Evolutionary conservation across 2,888 invertebrate genomes (phyloP).

Genomic region (Nemotelus pantherinus): DNA sequence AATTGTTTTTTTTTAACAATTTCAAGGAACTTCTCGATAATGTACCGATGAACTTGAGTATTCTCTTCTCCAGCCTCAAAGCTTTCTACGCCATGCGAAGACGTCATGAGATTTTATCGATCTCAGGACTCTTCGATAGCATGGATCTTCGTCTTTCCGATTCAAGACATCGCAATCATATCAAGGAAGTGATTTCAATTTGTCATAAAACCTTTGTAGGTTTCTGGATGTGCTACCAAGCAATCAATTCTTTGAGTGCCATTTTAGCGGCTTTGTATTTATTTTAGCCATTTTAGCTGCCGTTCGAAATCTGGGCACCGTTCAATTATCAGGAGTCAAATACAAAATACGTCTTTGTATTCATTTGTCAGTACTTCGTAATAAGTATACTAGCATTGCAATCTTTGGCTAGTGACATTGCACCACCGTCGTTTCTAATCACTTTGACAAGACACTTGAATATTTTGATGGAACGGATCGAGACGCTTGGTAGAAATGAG

Average conservation of each 20-base stretch:
- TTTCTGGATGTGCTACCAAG: not conserved
- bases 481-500: constrained; percentile 51
- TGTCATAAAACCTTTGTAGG: constrained; percentile 5
- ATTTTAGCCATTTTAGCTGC: too few species aligned
- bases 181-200: not conserved
- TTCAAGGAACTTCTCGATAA: constrained; percentile 23
- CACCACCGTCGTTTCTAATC: constrained; percentile 52
- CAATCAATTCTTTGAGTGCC: not conserved
- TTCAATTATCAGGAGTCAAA: constrained; percentile 46
- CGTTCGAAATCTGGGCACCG: constrained; percentile 53
- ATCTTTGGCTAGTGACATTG: constrained; percentile 52
- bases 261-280: constrained; percentile 2
- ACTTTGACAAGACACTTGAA: constrained; percentile 53
- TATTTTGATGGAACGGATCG: constrained; percentile 52
- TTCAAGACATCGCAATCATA: not conserved
- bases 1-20: constrained; percentile 13
- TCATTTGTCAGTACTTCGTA: constrained; percentile 49
- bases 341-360: constrained; percentile 47
- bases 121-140: not conserved
- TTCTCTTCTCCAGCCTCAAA: not conserved
- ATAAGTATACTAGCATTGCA: constrained; percentile 45
- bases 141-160: not conserved
- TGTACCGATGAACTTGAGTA: constrained; percentile 26
- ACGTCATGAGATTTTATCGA: not conserved
- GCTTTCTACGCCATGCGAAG: not conserved